Base-by-base conservation (phyloP, 2,888 invertebrate species). In the Xiphydria camelus region DNA sequence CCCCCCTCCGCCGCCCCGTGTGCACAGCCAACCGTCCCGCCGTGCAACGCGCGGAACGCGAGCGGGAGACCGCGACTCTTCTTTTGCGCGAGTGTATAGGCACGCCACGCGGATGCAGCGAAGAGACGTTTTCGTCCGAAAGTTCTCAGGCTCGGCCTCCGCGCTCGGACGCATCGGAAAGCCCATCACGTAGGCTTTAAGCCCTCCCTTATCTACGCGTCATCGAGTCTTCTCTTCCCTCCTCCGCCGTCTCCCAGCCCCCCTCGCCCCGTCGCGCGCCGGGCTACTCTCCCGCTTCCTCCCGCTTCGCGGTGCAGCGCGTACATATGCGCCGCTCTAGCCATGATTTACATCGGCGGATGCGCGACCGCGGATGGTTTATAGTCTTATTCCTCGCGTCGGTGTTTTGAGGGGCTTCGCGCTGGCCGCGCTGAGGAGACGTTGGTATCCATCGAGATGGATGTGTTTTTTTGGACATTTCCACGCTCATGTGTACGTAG, bases 191-290 rank as follows among this genome's bases (percentile, higher is more conserved):
- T 74, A 73, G 66, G 66, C 65, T 64, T 68, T 66, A 66, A 73
- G 71, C 66, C 70, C 69, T 69, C 70, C 70, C 72, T 74, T 74
- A 74, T 75, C 73, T 70, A 54, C 67, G 68, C 72, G 68, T 73
- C 74, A 73, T 74, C 74, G 61, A 57, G 65, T 64, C 59, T 45
- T 48, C 41, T 32, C 44, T 34, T 23, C 23, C 45, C 32, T 43
- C 37, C 36, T 29, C 35, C 45, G 22, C 41, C 18, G 38, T 36
- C 34, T 29, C 35, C 12, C 32, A 37, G 41, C 29, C 35, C 12
- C 23, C 19, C 22, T 21, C 34, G 19, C 46, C 29, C 29, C 21
- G 43, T 47, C 45, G 32, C 37, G 37, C 25, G 39, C 43, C n/a
- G n/a, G n/a, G n/a, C n/a, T n/a, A 19, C 19, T 25, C 41, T 29